A percentile compares a stretch with the other conserved stretches of the same genome.
phyloP scores from a whole-genome alignment of 1,140 invertebrate species.

The Heliconius eleuchia region DNA sequence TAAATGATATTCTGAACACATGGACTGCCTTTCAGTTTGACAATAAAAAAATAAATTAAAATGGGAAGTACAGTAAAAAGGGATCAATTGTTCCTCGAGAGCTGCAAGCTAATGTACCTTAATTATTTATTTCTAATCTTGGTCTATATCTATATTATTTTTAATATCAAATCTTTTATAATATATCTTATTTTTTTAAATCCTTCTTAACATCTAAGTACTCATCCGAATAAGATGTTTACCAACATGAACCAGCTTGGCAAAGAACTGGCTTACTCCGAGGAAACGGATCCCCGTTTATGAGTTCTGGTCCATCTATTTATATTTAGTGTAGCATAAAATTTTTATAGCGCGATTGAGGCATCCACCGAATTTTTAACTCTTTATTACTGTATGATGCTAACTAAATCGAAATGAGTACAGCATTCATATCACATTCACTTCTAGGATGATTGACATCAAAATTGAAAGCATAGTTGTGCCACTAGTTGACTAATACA shows the following conservation, averaged over 20 bases:
- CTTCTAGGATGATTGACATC: neutral
- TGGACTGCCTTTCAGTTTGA: neutral
- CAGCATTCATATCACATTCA: neutral
- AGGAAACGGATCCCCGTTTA: slow-evolving; percentile 1
- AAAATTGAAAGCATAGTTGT: neutral
- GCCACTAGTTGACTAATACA: neutral
- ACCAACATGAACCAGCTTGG: neutral
- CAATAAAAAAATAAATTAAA: neutral
- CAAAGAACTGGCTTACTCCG: neutral
- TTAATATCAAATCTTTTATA: neutral
- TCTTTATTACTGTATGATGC: neutral
- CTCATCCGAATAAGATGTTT: slow-evolving; percentile 5
- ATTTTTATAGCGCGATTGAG: neutral
- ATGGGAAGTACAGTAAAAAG: neutral
- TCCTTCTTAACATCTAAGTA: neutral
- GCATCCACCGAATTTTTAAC: neutral
- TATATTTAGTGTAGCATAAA: neutral
- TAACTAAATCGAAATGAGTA: neutral
- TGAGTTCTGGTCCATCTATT: neutral
- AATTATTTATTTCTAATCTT: slow-evolving; percentile 2
- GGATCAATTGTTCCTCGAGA: slow-evolving; percentile 4
- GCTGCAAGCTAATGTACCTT: neutral
- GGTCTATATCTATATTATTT: neutral
- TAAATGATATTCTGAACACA: neutral
- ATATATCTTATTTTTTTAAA: neutral